These are phyloP conservation scores for Rhabdomys pumilio DNA, from an alignment of 2,797 vertebrate species.

Conservation along the genomic window DNA sequence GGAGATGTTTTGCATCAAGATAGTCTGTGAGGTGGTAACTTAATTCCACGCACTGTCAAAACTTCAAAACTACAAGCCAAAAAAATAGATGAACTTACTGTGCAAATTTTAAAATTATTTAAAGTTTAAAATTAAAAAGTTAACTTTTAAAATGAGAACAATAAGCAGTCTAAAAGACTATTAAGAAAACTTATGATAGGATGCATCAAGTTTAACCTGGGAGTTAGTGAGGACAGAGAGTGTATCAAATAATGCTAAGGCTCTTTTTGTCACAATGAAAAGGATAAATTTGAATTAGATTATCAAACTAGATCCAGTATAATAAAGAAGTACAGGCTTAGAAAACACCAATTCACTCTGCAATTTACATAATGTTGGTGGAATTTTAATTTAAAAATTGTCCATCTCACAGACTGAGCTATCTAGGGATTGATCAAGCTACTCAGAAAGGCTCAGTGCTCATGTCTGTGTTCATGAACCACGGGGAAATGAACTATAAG, in stretches of 20 bases:
- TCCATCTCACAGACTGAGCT: background rate
- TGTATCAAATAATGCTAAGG: constrained; percentile 24
- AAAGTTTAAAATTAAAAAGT: background rate
- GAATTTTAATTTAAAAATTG: constrained; percentile 49
- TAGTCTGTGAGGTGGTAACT: background rate
- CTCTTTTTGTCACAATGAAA: background rate
- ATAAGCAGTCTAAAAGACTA: constrained; percentile 10
- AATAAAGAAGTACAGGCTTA: constrained; percentile 50
- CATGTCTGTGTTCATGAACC: background rate
- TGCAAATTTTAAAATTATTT: background rate
- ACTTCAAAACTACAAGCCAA: background rate
- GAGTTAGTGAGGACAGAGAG: background rate
- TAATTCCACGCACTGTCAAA: background rate
- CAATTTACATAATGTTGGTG: constrained; percentile 29
- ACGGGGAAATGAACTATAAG: constrained; percentile 24
- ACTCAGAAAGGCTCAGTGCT: constrained; percentile 10
- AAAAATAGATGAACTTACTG: background rate
- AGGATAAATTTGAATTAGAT: constrained; percentile 36
- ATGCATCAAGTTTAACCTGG: background rate
- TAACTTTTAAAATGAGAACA: background rate
- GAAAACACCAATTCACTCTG: constrained; percentile 1
- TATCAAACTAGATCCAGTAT: constrained; percentile 30
- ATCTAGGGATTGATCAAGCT: constrained; percentile 28
- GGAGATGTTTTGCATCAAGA: background rate
- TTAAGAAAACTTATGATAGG: background rate